Evolutionary conservation across 1,140 invertebrate genomes (phyloP), one percentile per base, ranked within the genome.

Genomic region (Acyrthosiphon pisum): DNA sequence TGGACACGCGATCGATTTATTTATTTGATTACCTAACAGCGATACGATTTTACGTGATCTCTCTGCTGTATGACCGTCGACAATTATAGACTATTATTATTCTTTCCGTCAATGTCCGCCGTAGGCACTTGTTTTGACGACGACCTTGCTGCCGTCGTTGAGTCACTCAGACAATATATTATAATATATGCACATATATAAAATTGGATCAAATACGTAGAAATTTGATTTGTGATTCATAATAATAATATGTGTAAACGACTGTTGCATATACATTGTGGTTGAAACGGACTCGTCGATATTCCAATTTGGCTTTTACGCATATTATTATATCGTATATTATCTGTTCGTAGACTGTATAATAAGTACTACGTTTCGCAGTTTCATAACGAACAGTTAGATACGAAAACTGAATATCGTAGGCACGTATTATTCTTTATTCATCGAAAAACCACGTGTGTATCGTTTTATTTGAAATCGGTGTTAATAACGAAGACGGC

Each of bases 41-140:
- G 60, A n/a, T 76, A n/a, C 30, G n/a, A 76, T 76, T 76, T 76
- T 76, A 76, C 60, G 60, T 76, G 60, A 76, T n/a, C 60, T 76
- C 11, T n/a, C 14, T 18, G n/a, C 60, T n/a, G 18, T 68, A 76
- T 18, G 30, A 6, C 60, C 60, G 60, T n/a, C 60, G 14, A 76
- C 60, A 76, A 76, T 76, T 76, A 60, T 60, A 60, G n/a, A 76
- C n/a, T 76, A 76, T 76, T 76, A 84, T 84, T 23, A 83, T 44
- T 84, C 8, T 84, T 84, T 84, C 83, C 37, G 23, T 84, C 83
- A 44, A 84, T 84, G 9, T 84, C 8, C 22, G 83, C 22, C 37
- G 83, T 84, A 83, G 35, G 81, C 37, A 84, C 35, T 84, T 84
- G 23, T 84, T 41, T 84, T 84, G 37, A 84, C 23, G 60, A 76